phyloP scores from a whole-genome alignment of 2,888 invertebrate genomes.

The Microplitis manilae region DNA sequence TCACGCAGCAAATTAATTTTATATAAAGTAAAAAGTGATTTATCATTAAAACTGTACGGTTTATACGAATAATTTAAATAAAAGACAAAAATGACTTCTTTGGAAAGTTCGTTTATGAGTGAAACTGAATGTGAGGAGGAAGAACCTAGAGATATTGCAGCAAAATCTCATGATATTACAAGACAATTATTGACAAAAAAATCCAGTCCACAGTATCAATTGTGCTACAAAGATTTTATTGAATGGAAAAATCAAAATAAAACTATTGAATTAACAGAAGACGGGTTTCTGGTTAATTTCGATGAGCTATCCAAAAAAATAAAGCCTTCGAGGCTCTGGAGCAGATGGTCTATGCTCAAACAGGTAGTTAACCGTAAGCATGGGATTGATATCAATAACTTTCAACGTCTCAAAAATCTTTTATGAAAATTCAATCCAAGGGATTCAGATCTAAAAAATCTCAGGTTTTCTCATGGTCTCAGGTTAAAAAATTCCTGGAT shows the following conservation, averaged over 20 bases:
- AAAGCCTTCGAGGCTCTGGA: slow-evolving; percentile 53
- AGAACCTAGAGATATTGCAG: too few species aligned
- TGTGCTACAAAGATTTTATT: not conserved
- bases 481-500: slow-evolving; percentile 53
- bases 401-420: slow-evolving; percentile 46
- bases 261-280: not conserved
- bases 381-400: slow-evolving; percentile 48
- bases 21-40: too few species aligned
- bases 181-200: not conserved
- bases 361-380: slow-evolving; percentile 46
- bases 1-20: too few species aligned
- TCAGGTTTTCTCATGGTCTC: slow-evolving; percentile 54
- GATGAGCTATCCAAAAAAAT: slow-evolving; percentile 47
- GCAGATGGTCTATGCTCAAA: slow-evolving; percentile 54
- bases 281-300: slow-evolving; percentile 49
- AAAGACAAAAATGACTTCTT: too few species aligned
- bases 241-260: slow-evolving; percentile 12
- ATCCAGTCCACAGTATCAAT: not conserved
- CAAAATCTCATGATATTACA: too few species aligned
- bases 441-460: slow-evolving; percentile 59
- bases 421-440: slow-evolving; percentile 54
- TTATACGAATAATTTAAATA: too few species aligned
- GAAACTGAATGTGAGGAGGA: too few species aligned
- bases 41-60: too few species aligned
- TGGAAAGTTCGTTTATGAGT: too few species aligned